A percentile compares a stretch with the other conserved stretches of the same genome.
Evolutionary conservation across 1,140 invertebrate genomes (phyloP).

Genomic region (Dryas iulia): DNA sequence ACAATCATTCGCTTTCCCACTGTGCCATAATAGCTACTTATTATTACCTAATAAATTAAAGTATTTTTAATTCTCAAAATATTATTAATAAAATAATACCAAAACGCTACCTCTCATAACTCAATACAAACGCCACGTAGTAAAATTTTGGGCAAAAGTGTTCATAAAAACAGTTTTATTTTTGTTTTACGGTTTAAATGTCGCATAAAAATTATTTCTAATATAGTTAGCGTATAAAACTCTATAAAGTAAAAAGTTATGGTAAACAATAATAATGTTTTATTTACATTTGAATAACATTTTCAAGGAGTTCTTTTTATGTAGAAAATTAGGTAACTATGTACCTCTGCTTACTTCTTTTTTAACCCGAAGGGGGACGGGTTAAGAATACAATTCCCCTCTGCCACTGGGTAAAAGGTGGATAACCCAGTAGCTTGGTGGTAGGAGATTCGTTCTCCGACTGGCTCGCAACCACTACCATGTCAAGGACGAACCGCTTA

Average conservation of each 20-base stretch:
- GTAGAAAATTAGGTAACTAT: not conserved
- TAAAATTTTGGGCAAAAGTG: constrained; percentile 62
- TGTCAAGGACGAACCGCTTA: no score
- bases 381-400: no score
- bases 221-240: constrained; percentile 42
- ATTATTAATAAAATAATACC: not conserved
- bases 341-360: no score
- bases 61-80: no score
- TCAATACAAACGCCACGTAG: constrained; percentile 37
- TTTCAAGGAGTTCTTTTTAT: not conserved
- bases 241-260: constrained; percentile 38
- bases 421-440: no score
- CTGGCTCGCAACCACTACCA: no score
- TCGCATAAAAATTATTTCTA: constrained; percentile 56
- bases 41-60: no score
- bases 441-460: no score
- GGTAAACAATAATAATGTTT: constrained; percentile 22
- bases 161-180: constrained; percentile 65
- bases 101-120: constrained; percentile 14
- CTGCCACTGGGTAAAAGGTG: no score
- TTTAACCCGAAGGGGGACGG: no score
- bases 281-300: not conserved
- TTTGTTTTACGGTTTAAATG: constrained; percentile 64
- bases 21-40: no score
- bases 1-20: no score